phyloP scores from a whole-genome alignment of 2,888 invertebrate species.

The Drosophila paramelanica region DNA sequence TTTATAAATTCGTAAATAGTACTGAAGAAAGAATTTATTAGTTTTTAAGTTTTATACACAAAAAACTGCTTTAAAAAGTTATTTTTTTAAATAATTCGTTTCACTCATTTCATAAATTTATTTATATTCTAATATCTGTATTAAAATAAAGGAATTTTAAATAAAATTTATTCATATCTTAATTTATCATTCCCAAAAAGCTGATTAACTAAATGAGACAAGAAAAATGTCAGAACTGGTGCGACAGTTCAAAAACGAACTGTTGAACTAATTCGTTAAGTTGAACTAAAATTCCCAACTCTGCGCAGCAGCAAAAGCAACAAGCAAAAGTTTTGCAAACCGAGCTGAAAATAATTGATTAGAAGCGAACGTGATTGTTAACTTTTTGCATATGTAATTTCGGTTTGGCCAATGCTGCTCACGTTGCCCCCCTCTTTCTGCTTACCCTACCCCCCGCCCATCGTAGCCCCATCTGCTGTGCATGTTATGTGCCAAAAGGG shows the following conservation, averaged over 20 bases:
- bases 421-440: background rate
- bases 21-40: no score
- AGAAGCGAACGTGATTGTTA: conserved; percentile 78
- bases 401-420: conserved; percentile 48
- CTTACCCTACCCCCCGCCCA: background rate
- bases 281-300: conserved; percentile 6
- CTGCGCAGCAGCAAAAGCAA: conserved; percentile 3
- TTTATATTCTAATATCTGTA: no score
- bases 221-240: background rate
- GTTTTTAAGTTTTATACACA: no score
- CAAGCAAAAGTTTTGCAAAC: conserved; percentile 51
- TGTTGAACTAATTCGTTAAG: background rate
- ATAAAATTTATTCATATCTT: no score
- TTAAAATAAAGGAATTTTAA: no score
- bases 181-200: no score
- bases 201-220: no score
- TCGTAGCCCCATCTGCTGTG: background rate
- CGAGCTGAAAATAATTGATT: conserved; percentile 75
- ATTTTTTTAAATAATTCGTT: no score
- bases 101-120: no score
- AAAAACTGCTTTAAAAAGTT: no score
- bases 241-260: background rate
- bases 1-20: no score
- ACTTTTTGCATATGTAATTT: conserved; percentile 79
- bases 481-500: conserved; percentile 44